A percentile compares a stretch with the other conserved stretches of the same genome.
Conservation (phyloP, 2,888 invertebrate genomes). For the Macroteleia sp. region DNA sequence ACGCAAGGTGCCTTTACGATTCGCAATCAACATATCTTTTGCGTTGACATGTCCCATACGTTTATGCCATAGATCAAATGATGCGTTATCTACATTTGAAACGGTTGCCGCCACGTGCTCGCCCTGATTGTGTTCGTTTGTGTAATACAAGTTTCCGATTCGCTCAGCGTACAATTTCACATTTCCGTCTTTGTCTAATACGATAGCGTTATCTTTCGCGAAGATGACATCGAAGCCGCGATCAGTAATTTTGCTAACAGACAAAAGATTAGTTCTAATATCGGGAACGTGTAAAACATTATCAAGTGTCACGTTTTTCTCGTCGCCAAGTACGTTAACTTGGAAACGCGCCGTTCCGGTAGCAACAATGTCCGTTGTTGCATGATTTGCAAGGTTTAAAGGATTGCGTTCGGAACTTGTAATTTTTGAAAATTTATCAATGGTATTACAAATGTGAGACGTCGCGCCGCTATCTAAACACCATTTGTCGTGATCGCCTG, state of each 20-base stretch:
- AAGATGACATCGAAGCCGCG: not conserved
- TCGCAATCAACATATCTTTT: slow-evolving; percentile 11
- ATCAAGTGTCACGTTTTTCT: not conserved
- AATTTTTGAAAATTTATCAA: not conserved
- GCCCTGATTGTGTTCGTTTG: not conserved
- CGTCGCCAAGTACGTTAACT: not conserved
- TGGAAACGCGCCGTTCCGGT: not conserved
- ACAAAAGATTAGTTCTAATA: not conserved
- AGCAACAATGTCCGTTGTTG: not conserved
- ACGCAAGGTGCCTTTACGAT: too few relatives aligned
- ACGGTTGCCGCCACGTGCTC: not conserved
- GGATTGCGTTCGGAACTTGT: not conserved
- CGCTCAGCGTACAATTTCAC: not conserved
- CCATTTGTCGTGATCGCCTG: not conserved
- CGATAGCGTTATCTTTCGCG: not conserved
- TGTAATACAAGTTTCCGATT: not conserved
- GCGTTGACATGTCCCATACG: slow-evolving; percentile 6
- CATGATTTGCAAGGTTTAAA: not conserved
- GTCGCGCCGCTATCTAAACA: not conserved
- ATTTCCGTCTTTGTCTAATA: not conserved
- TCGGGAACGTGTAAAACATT: not conserved
- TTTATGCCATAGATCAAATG: not conserved
- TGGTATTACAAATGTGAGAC: not conserved
- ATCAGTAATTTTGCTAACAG: not conserved
- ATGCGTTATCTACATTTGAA: not conserved